Base-by-base conservation (phyloP, 2,888 invertebrate genomes). In the Megalurothrips usitatus region DNA sequence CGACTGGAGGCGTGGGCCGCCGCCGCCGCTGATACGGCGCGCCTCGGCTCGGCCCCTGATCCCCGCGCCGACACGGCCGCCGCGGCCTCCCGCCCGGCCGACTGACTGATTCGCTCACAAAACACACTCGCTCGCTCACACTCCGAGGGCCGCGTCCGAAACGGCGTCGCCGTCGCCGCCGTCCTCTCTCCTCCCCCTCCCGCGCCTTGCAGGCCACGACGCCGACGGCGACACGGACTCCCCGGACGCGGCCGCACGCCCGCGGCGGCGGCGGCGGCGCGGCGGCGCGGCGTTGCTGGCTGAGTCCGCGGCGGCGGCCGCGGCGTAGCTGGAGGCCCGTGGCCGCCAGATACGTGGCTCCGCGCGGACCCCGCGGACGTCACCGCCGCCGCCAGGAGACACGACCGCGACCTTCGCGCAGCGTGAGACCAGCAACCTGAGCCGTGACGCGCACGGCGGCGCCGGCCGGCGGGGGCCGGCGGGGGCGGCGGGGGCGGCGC, bases 101-200 rank as follows among this genome's bases (percentile, higher is more conserved):
- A 68, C 68, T 75, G 68, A 26, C 68, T 75, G 68, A 75, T 75
- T 75, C 68, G 68, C 68, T 75, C 68, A 75, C 68, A 26, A 75
- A 75, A 75, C 68, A 26, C 68, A 75, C 68, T 43, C 58, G 58
- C 58, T 19, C 58, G 58, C 34, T 43, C 34, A 43, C 34, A 43
- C 34, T 43, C 34, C 34, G 34, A 43, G 3, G 34, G 34, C 34
- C 3, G 58, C 58, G 14, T 17, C 58, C 19, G 19, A 52, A 19
- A 3, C 12, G 52, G 3, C 52, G 14, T 52, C 58, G 58, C 58
- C 58, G 58, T n/a, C 17, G 14, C 14, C 58, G n/a, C n/a, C n/a
- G n/a, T n/a, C 17, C 58, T 11, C 58, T 14, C 58, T 58, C 19
- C 58, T 14, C 14, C 19, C 58, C 52, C 14, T 52, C 34, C 58